A percentile compares a stretch with the other conserved stretches of the same genome.
Conservation (phyloP, 2,797 vertebrate species). For the Typhlichthys subterraneus region DNA sequence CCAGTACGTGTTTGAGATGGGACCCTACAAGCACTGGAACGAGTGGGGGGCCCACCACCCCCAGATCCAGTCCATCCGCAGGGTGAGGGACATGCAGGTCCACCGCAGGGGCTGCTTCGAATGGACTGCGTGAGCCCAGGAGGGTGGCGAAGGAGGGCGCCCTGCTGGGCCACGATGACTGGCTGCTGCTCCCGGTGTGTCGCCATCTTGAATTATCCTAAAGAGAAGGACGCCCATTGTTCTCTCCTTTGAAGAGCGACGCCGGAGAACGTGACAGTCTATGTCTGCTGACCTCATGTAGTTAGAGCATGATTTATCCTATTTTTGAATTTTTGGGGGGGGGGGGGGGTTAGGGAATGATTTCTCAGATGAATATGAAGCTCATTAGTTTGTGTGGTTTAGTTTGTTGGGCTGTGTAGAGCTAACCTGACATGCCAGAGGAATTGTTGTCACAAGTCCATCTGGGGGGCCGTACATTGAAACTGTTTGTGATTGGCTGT, state of each 20-base stretch:
- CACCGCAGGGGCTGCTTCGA: slow-evolving; percentile 84
- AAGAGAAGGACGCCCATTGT: no score
- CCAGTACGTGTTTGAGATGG: slow-evolving; percentile 83
- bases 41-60: slow-evolving; percentile 83
- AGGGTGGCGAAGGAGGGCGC: slow-evolving; percentile 38
- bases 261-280: slow-evolving; percentile 54
- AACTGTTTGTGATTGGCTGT: no score
- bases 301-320: slow-evolving; percentile 46
- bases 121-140: slow-evolving; percentile 61
- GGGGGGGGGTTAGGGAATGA: slow-evolving; percentile 21
- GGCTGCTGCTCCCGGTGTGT: no score
- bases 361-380: slow-evolving; percentile 28
- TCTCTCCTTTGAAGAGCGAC: slow-evolving; percentile 8
- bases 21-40: slow-evolving; percentile 84
- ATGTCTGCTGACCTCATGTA: slow-evolving; percentile 59
- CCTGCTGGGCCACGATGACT: slow-evolving; percentile 16
- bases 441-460: no score
- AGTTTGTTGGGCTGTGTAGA: slow-evolving; percentile 50
- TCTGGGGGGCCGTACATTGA: no score
- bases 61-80: slow-evolving; percentile 85
- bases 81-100: slow-evolving; percentile 85
- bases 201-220: no score
- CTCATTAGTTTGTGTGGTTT: slow-evolving; percentile 33
- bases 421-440: no score
- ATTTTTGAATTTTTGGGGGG: slow-evolving; percentile 41